A percentile compares a stretch with the other conserved stretches of the same genome.
phyloP scores from a whole-genome alignment of 1,140 invertebrate genomes.

The Megalopta genalis region DNA sequence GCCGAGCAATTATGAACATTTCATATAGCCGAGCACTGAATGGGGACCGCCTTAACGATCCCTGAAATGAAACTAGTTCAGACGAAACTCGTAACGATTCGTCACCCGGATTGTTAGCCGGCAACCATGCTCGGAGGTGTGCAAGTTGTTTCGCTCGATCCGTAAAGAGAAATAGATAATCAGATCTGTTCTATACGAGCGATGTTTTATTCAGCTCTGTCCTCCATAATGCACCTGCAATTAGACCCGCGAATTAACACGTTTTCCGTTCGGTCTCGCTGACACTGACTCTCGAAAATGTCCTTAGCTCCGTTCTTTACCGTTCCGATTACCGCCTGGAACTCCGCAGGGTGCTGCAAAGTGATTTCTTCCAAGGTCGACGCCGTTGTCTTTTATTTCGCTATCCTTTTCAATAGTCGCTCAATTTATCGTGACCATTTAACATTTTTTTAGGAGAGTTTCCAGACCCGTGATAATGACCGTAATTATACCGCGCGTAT shows the following conservation, averaged over 20 bases:
- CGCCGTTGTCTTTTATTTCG: too few relatives aligned
- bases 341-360: too few relatives aligned
- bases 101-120: not conserved
- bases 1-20: conserved; percentile 11
- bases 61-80: not conserved
- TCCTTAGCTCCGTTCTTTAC: too few relatives aligned
- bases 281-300: too few relatives aligned
- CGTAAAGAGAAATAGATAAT: not conserved
- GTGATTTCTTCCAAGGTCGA: too few relatives aligned
- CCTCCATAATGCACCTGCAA: not conserved
- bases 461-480: too few relatives aligned
- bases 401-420: too few relatives aligned
- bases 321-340: too few relatives aligned
- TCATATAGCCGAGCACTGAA: conserved; percentile 12
- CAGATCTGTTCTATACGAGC: not conserved
- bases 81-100: conserved; percentile 5
- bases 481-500: too few relatives aligned
- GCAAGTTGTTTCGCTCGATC: not conserved
- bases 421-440: too few relatives aligned
- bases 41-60: not conserved
- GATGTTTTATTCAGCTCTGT: not conserved
- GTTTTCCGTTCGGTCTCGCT: too few relatives aligned
- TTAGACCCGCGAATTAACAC: not conserved
- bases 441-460: too few relatives aligned
- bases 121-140: not conserved